Percentiles rank a stretch among this genome's conserved stretches.
phyloP scores from a whole-genome alignment of 2,888 invertebrate genomes.

The Imbricaverruca yamaguchii region DNA sequence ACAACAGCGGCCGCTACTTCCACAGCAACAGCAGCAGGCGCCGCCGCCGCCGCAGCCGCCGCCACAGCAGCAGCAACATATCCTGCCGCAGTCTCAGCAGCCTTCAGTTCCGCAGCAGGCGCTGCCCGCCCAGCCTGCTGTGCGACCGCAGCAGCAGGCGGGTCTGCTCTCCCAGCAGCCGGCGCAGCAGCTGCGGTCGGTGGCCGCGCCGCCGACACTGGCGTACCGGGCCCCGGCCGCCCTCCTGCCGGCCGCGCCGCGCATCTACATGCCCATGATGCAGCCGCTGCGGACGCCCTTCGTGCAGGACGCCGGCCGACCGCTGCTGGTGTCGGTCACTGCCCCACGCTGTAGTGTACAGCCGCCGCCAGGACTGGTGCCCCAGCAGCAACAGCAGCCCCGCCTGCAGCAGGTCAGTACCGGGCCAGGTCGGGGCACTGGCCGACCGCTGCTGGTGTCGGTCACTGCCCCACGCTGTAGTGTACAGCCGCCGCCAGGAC shows the following conservation, averaged over 20 bases:
- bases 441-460: slow-evolving; percentile 17
- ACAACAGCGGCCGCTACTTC: too few relatives aligned
- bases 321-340: slow-evolving; percentile 20
- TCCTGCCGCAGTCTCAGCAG: background rate
- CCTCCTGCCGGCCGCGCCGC: background rate
- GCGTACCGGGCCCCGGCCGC: background rate
- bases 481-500: slow-evolving; percentile 13
- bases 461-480: slow-evolving; percentile 4
- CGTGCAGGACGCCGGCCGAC: background rate
- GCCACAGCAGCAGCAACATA: background rate
- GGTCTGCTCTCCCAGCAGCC: background rate
- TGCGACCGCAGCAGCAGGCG: background rate
- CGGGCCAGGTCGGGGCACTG: background rate
- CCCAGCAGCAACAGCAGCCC: background rate
- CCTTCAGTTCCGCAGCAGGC: background rate
- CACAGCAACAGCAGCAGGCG: too few relatives aligned
- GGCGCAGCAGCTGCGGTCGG: background rate
- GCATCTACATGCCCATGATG: background rate
- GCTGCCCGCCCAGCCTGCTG: background rate
- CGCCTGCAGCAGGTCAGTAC: background rate
- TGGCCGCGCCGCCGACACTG: background rate
- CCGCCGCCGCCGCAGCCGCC: too few relatives aligned
- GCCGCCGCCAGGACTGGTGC: slow-evolving; percentile 6
- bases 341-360: slow-evolving; percentile 7
- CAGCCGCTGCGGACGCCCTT: slow-evolving; percentile 4